Evolutionary conservation across 1,140 invertebrate genomes (phyloP).

Genomic region (Ostrea denselamellosa): DNA sequence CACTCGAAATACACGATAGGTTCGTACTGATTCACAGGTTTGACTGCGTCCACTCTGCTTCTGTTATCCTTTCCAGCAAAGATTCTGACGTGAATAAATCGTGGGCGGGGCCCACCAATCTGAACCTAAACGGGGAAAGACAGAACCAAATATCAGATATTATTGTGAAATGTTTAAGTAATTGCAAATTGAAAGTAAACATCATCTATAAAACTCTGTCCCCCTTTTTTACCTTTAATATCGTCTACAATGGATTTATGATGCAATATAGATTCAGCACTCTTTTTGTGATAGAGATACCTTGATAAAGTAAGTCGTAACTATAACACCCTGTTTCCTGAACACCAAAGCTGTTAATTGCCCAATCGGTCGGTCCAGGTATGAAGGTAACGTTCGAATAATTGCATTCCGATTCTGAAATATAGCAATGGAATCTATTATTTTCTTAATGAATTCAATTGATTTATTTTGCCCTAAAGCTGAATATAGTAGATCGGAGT

Average conservation of each 20-base stretch:
- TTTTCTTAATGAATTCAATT: neutral
- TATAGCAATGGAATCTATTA: neutral
- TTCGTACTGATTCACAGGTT: neutral
- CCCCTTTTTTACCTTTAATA: too few relatives aligned
- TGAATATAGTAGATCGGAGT: too few relatives aligned
- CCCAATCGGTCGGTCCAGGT: neutral
- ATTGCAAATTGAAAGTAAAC: too few relatives aligned
- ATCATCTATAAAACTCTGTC: too few relatives aligned
- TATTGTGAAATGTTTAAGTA: too few relatives aligned
- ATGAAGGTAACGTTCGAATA: neutral
- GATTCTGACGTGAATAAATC: neutral
- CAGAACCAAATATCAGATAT: neutral
- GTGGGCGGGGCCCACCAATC: neutral
- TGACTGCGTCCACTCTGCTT: neutral
- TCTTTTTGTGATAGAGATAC: neutral
- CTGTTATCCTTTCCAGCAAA: neutral
- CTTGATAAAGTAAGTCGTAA: neutral
- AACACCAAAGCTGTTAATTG: neutral
- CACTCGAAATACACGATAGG: neutral
- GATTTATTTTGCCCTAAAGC: too few relatives aligned
- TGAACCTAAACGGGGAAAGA: neutral
- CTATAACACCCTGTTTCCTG: neutral
- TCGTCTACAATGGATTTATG: too few relatives aligned
- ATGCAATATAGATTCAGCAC: neutral
- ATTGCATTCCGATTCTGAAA: neutral